Base-by-base conservation (phyloP, 1,140 invertebrate genomes). In the Drosophila azteca region DNA sequence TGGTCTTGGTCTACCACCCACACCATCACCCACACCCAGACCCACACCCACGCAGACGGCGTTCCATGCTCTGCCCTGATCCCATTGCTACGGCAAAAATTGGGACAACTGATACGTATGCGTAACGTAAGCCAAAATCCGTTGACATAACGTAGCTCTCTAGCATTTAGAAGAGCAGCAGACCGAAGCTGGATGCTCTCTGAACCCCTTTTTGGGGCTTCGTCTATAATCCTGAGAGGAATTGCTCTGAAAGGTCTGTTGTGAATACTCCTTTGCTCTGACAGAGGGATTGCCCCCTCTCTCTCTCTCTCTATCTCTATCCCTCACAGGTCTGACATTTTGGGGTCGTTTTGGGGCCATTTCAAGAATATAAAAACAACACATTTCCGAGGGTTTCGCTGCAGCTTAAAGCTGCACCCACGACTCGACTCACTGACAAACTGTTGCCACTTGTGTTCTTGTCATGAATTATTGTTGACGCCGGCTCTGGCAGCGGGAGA, bases 381-480 rank as follows among this genome's bases (percentile, higher is more conserved):
- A 4, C 5, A 4, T 64, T 74, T 65, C 65, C 62, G 59, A 72
- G 57, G 22, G 39, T 43, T 44, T 41, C 17, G 44, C 31, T 39
- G 58, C 20, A 51, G 17, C 58, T 85, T 85, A 76, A 87, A 85
- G 82, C 65, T 77, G 67, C 66, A 69, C 11, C 35, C 35, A 39
- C 35, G 4, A 13, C 63, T 57, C 75, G 67, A 65, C 64, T 50
- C 51, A 65, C 83, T 87, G 82, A 87, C 83, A 87, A 87, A 87
- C 82, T 87, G 83, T 87, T 87, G 83, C 83, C 83, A 87, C 84
- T 88, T 87, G 83, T 82, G 67, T 85, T 54, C 54, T 80, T 67
- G 69, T 80, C 65, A 82, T 87, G 82, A 87, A 87, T 87, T 87
- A 87, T 87, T 87, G 82, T 87, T 88, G 83, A 73, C 78, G 63